These are phyloP conservation scores for Anorthoa munda DNA, from an alignment of 2,888 invertebrate species.

Conservation along the genomic window DNA sequence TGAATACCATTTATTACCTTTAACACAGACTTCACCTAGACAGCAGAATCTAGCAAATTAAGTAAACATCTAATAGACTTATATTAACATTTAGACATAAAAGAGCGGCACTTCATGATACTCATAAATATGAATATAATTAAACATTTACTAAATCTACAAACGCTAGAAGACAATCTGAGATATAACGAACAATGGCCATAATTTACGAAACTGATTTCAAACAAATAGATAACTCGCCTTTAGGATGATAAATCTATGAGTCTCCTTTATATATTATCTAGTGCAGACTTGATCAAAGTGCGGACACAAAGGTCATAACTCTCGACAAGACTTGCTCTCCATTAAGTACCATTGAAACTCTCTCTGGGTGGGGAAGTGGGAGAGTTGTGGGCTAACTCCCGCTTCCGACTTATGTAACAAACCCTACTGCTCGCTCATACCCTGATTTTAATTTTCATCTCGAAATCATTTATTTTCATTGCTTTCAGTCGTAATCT, in stretches of 20 bases:
- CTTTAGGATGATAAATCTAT: conserved; percentile 38
- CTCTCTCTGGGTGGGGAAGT: conserved; percentile 63
- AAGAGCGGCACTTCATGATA: conserved; percentile 69
- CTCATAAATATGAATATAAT: neutral
- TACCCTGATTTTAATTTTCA: conserved; percentile 21
- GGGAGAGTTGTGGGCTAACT: conserved; percentile 59
- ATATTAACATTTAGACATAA: conserved; percentile 47
- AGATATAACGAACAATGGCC: conserved; percentile 28
- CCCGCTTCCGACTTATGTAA: conserved; percentile 58
- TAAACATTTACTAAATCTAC: neutral
- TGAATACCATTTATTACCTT: conserved; percentile 74
- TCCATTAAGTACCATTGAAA: conserved; percentile 74
- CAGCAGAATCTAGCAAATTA: conserved; percentile 73
- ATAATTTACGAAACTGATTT: conserved; percentile 42
- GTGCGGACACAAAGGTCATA: conserved; percentile 69
- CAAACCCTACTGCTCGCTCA: conserved; percentile 35
- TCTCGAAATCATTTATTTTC: neutral
- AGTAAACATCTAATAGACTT: conserved; percentile 64
- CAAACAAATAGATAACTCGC: conserved; percentile 37
- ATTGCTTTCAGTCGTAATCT: conserved; percentile 4
- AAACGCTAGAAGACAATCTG: conserved; percentile 21
- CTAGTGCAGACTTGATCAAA: conserved; percentile 57
- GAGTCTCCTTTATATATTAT: conserved; percentile 44
- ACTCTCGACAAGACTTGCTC: conserved; percentile 70
- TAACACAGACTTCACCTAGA: conserved; percentile 76